Evolutionary conservation across 2,113 vertebrate genomes (phyloP).

Genomic region (Nothoprocta pentlandii): DNA sequence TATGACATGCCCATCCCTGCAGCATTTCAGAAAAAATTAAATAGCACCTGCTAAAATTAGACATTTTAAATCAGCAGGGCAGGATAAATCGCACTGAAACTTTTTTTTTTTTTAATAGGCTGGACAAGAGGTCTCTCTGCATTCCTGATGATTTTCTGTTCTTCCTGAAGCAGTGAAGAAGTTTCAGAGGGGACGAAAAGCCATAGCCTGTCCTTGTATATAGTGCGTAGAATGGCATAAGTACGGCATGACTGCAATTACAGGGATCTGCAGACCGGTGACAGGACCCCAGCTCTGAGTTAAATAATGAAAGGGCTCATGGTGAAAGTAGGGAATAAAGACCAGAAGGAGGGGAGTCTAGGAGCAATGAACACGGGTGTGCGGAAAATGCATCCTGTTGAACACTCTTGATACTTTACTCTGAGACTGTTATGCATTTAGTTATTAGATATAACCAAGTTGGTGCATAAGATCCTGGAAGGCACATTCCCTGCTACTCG

Average conservation of each 20-base stretch:
- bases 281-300: neutral
- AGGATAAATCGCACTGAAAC: neutral
- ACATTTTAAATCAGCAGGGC: neutral
- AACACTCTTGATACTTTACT: neutral
- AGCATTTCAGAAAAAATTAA: neutral
- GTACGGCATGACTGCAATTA: neutral
- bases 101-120: neutral
- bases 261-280: neutral
- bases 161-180: neutral
- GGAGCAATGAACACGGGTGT: neutral
- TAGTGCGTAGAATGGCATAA: neutral
- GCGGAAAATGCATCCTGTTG: neutral
- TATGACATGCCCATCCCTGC: conserved; percentile 9
- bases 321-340: neutral
- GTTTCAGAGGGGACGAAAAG: neutral
- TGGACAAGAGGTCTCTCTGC: neutral
- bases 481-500: neutral
- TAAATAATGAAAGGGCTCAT: neutral
- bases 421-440: neutral
- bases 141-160: neutral
- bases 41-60: neutral
- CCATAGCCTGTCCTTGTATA: neutral
- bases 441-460: neutral
- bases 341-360: neutral
- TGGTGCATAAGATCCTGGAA: conserved; percentile 26